These are phyloP conservation scores for Cebus imitator DNA, from an alignment of 2,113 vertebrate species.

Conservation along the genomic window DNA sequence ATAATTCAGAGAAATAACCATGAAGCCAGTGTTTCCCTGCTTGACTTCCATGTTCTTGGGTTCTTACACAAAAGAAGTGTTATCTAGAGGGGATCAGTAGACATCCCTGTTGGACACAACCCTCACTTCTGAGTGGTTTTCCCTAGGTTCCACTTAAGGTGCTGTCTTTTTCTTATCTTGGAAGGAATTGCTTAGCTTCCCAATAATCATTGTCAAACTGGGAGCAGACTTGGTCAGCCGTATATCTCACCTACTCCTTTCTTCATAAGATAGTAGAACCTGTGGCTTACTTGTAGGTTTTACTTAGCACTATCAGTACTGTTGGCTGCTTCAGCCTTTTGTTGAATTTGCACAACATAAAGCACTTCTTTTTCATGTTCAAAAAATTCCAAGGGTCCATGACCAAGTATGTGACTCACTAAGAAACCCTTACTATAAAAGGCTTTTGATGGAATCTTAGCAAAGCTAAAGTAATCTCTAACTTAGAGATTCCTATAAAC, in stretches of 20 bases:
- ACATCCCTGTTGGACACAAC: neutral
- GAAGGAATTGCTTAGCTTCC: neutral
- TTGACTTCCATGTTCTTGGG: neutral
- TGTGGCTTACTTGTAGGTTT: neutral
- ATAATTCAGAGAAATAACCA: neutral
- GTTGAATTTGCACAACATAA: slow-evolving; percentile 44
- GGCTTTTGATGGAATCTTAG: slow-evolving; percentile 35
- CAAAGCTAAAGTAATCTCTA: slow-evolving; percentile 32
- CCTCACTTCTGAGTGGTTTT: neutral
- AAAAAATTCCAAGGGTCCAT: neutral
- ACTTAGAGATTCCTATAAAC: slow-evolving; percentile 61
- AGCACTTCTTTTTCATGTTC: slow-evolving; percentile 48
- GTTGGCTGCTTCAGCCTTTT: neutral
- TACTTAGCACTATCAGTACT: slow-evolving; percentile 15
- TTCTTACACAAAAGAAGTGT: neutral
- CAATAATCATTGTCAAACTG: neutral
- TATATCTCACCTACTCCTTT: neutral
- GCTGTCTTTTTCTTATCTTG: slow-evolving; percentile 39
- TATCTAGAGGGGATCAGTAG: neutral
- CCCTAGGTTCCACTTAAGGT: slow-evolving; percentile 30
- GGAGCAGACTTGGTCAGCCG: neutral
- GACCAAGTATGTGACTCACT: slow-evolving; percentile 34
- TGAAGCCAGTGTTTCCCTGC: neutral
- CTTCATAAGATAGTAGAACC: neutral
- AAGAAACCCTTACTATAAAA: slow-evolving; percentile 53